Conservation (phyloP, 37 sponge, comb jelly and placozoan species). For the Aphrocallistes beatrix region DNA sequence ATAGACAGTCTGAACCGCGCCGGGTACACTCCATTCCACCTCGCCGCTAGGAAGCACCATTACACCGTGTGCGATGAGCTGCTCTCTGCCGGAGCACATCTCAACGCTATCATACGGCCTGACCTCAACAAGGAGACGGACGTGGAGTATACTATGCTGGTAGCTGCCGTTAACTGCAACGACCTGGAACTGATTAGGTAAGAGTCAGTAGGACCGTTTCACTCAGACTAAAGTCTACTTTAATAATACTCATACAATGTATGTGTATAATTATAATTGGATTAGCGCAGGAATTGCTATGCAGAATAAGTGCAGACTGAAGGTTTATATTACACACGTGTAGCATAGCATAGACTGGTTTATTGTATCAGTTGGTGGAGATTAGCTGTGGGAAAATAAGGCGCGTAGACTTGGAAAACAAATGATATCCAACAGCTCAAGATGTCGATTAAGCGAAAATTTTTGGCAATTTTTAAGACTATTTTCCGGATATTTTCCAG, state of each 20-base stretch:
- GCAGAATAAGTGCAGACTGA: too few relatives aligned
- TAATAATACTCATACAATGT: not conserved
- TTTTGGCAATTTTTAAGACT: too few relatives aligned
- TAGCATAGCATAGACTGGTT: too few relatives aligned
- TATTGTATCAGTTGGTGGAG: too few relatives aligned
- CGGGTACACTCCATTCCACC: slow-evolving; percentile 57
- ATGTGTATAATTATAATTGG: not conserved
- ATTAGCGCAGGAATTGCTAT: too few relatives aligned
- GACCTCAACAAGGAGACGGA: slow-evolving; percentile 23
- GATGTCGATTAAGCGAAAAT: too few relatives aligned
- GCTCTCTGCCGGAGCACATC: slow-evolving; percentile 52
- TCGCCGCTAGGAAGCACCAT: slow-evolving; percentile 30
- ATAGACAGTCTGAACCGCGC: slow-evolving; percentile 34
- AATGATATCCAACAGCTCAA: too few relatives aligned
- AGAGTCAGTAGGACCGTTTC: not conserved
- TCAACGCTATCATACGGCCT: slow-evolving; percentile 52
- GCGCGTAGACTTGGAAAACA: too few relatives aligned
- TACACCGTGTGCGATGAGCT: slow-evolving; percentile 40
- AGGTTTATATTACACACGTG: too few relatives aligned
- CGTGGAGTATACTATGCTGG: slow-evolving; percentile 53
- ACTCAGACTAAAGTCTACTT: not conserved
- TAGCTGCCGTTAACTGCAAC: slow-evolving; percentile 41
- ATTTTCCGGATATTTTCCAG: too few relatives aligned
- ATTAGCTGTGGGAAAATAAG: too few relatives aligned
- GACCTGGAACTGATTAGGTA: slow-evolving; percentile 27